A percentile compares a stretch with the other conserved stretches of the same genome.
Evolutionary conservation across 2,888 invertebrate species (phyloP).

Genomic region (Craniophora ligustri): DNA sequence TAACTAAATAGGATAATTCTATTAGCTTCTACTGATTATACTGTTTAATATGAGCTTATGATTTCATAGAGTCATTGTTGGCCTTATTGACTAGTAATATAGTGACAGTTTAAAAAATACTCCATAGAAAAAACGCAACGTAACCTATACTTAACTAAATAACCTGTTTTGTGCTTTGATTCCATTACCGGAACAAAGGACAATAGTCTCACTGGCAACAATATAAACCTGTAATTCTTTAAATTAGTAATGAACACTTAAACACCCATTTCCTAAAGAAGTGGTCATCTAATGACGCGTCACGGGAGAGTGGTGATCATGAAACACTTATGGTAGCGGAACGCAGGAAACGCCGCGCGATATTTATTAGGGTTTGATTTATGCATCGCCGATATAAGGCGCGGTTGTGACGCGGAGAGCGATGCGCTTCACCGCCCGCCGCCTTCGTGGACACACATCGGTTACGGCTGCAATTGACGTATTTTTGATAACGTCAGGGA

Average conservation of each 20-base stretch:
- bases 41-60: no score
- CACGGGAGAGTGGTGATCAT: conserved; percentile 39
- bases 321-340: conserved; percentile 56
- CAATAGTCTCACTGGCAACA: conserved; percentile 36
- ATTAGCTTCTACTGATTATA: no score
- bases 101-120: no score
- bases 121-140: no score
- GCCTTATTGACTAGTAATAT: no score
- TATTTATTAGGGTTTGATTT: conserved; percentile 86
- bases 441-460: conserved; percentile 49
- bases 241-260: conserved; percentile 50
- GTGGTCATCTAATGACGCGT: conserved; percentile 42
- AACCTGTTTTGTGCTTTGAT: conserved; percentile 6
- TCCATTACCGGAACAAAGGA: conserved; percentile 39
- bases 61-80: no score
- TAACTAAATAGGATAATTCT: no score
- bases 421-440: conserved; percentile 69
- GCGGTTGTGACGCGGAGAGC: conserved; percentile 80
- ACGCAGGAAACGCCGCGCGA: conserved; percentile 79
- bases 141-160: conserved; percentile 33
- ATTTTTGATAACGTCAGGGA: conserved; percentile 5
- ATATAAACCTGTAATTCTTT: conserved; percentile 46
- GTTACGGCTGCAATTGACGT: conserved; percentile 15
- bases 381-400: conserved; percentile 80
- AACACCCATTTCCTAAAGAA: conserved; percentile 55